Conservation (phyloP, 2,797 vertebrate genomes). For the Amniataba percoides region DNA sequence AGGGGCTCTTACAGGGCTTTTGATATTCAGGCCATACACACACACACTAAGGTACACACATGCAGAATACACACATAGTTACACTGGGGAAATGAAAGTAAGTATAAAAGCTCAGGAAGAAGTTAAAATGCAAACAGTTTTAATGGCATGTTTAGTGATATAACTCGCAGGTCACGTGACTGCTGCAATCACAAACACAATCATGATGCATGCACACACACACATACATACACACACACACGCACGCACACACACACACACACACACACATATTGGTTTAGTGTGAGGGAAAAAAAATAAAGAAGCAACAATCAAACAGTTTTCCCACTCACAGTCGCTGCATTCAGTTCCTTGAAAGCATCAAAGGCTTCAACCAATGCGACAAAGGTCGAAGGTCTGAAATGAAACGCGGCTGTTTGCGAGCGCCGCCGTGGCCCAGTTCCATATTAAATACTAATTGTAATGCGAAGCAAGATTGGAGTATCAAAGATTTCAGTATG, state of each 20-base stretch:
- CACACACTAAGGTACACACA: background rate
- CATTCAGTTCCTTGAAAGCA: constrained; percentile 5
- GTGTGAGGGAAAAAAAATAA: background rate
- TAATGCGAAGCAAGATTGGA: background rate
- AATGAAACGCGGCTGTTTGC: background rate
- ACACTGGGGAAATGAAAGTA: constrained; percentile 19
- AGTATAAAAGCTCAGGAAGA: constrained; percentile 22
- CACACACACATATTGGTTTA: background rate
- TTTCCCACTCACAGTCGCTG: background rate
- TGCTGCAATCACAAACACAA: background rate
- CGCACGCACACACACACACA: background rate
- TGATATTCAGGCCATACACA: constrained; percentile 43
- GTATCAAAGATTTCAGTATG: background rate
- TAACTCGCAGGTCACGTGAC: constrained; percentile 22
- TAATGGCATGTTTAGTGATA: constrained; percentile 30
- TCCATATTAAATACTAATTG: background rate
- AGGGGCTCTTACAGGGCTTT: constrained; percentile 24
- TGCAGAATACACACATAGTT: constrained; percentile 3
- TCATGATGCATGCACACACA: background rate
- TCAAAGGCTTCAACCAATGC: constrained; percentile 15
- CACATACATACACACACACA: background rate
- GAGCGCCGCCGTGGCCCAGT: background rate
- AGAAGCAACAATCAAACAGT: background rate
- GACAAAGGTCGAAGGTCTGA: constrained; percentile 17
- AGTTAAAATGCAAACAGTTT: constrained; percentile 18